These are phyloP conservation scores for Mythimna impura DNA, from an alignment of 2,888 invertebrate species.

Conservation along the genomic window DNA sequence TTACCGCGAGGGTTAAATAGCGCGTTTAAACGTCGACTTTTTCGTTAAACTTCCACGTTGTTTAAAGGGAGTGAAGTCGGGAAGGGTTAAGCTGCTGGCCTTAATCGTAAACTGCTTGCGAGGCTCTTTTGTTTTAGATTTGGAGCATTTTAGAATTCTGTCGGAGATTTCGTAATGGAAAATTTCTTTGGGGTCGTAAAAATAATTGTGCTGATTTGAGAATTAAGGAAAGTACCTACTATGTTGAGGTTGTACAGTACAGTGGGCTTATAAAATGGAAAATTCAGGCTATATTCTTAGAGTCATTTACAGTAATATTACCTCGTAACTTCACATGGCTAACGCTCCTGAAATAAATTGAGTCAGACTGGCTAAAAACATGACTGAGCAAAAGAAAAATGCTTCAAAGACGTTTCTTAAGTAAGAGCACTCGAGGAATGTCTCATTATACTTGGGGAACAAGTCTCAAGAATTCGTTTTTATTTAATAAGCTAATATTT, in stretches of 20 bases:
- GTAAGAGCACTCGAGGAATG: conserved; percentile 21
- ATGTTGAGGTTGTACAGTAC: background rate
- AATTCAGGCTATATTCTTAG: background rate
- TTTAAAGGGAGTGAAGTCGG: conserved; percentile 82
- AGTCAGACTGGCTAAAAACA: conserved; percentile 26
- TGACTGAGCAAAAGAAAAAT: conserved; percentile 35
- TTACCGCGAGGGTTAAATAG: conserved; percentile 88
- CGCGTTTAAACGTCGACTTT: conserved; percentile 85
- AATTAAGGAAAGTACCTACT: conserved; percentile 40
- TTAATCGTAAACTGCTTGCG: conserved; percentile 85
- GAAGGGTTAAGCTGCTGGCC: conserved; percentile 84
- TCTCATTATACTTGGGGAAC: conserved; percentile 27
- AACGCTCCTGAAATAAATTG: conserved; percentile 33
- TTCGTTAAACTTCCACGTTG: conserved; percentile 84
- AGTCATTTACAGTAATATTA: conserved; percentile 4
- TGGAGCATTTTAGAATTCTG: conserved; percentile 68
- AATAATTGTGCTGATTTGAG: conserved; percentile 55
- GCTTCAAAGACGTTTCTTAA: conserved; percentile 20
- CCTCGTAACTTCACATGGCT: conserved; percentile 3
- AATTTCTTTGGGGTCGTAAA: conserved; percentile 56
- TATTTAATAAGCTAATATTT: conserved; percentile 33
- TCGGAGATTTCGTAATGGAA: conserved; percentile 63
- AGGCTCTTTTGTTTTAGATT: conserved; percentile 79
- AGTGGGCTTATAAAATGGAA: background rate
- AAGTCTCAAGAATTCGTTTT: conserved; percentile 29